phyloP scores from a whole-genome alignment of 2,888 invertebrate species.

The Eueremaeus valkanovi region DNA sequence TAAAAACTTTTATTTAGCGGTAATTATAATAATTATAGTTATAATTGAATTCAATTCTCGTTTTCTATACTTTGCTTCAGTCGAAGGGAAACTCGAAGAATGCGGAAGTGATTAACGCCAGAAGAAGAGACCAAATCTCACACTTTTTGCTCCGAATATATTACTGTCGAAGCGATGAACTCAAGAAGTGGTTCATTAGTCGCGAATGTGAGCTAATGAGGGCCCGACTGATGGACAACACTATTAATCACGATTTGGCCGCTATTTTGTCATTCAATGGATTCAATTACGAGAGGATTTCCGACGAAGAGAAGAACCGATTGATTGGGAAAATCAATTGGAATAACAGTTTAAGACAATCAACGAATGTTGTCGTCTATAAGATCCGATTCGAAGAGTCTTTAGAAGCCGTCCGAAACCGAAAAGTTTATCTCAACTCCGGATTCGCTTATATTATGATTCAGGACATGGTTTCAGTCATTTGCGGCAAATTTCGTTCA shows the following conservation, averaged over 20 bases:
- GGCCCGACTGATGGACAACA: constrained; percentile 52
- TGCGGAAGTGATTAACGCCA: constrained; percentile 47
- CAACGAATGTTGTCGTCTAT: constrained; percentile 62
- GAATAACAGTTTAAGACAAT: constrained; percentile 54
- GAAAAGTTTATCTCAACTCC: constrained; percentile 70
- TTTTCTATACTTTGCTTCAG: background rate
- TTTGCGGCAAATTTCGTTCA: constrained; percentile 70
- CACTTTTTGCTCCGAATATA: constrained; percentile 89
- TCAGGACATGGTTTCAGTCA: constrained; percentile 75
- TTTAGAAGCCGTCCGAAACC: constrained; percentile 70
- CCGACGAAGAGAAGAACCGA: constrained; percentile 64
- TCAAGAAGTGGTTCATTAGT: constrained; percentile 78
- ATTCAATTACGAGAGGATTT: constrained; percentile 57
- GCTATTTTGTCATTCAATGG: constrained; percentile 66
- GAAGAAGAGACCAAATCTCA: constrained; percentile 71
- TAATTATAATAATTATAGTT: too few species aligned
- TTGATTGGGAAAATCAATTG: constrained; percentile 63
- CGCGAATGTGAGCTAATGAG: constrained; percentile 87
- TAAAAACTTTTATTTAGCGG: constrained; percentile 36
- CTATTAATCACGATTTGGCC: constrained; percentile 52
- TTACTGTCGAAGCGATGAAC: constrained; percentile 76
- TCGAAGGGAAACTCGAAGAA: background rate
- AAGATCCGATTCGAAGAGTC: constrained; percentile 84
- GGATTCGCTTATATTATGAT: constrained; percentile 86
- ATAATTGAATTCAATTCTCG: too few species aligned